Evolutionary conservation across 1,140 invertebrate species (phyloP).

Genomic region (Uloborus diversus): DNA sequence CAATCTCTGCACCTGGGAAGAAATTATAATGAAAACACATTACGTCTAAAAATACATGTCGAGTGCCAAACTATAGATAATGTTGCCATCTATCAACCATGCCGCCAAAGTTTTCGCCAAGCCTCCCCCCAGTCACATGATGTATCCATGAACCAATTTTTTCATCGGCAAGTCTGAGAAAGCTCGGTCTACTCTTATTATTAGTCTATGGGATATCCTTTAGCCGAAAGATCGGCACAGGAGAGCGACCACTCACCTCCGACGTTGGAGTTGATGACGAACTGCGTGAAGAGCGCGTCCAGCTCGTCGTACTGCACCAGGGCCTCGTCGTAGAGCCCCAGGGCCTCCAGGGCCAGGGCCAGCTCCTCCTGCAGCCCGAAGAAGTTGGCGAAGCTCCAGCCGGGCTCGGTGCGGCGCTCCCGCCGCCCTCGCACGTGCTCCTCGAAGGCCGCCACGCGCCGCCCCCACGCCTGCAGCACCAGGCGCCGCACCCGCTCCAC

Average conservation of each 20-base stretch:
- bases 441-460: constrained; percentile 78
- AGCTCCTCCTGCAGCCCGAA: constrained; percentile 94
- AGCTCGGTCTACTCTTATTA: too few relatives aligned
- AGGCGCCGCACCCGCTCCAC: constrained; percentile 83
- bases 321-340: constrained; percentile 91
- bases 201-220: too few relatives aligned
- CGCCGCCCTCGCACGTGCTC: constrained; percentile 88
- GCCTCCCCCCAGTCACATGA: too few relatives aligned
- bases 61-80: too few relatives aligned
- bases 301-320: constrained; percentile 97
- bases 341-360: constrained; percentile 92
- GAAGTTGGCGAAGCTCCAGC: constrained; percentile 95
- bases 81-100: too few relatives aligned
- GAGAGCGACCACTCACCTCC: constrained; percentile 75
- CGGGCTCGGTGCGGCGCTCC: constrained; percentile 86
- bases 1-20: too few relatives aligned
- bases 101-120: too few relatives aligned
- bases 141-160: too few relatives aligned
- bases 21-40: too few relatives aligned
- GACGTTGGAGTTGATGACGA: constrained; percentile 89
- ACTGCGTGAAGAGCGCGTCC: constrained; percentile 96
- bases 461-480: constrained; percentile 86
- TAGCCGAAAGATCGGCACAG: too few relatives aligned
- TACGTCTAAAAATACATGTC: too few relatives aligned
- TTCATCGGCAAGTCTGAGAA: too few relatives aligned